phyloP scores from a whole-genome alignment of 2,888 invertebrate genomes.

The Diabrotica balteata region DNA sequence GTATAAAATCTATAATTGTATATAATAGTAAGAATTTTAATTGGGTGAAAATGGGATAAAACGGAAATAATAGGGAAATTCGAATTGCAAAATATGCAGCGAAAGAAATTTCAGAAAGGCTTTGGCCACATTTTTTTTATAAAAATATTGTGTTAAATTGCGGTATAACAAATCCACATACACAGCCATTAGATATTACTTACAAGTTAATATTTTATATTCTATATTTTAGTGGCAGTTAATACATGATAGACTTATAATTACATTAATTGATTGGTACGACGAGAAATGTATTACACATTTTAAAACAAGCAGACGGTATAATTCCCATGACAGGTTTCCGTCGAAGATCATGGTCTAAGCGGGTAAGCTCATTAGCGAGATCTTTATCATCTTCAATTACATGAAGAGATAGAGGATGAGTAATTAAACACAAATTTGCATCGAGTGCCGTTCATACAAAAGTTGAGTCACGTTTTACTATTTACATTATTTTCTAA shows the following conservation, averaged over 20 bases:
- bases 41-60: too few species aligned
- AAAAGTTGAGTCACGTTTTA: slow-evolving; percentile 17
- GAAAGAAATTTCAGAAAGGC: too few species aligned
- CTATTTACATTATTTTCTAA: slow-evolving; percentile 19
- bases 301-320: slow-evolving; percentile 18
- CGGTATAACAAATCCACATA: too few species aligned
- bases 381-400: slow-evolving; percentile 39
- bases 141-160: too few species aligned
- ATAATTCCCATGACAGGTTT: slow-evolving; percentile 30
- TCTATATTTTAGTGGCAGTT: background rate
- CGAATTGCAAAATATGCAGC: too few species aligned
- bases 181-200: too few species aligned
- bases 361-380: slow-evolving; percentile 39
- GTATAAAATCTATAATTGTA: too few species aligned
- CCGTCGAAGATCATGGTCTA: slow-evolving; percentile 29
- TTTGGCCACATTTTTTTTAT: too few species aligned
- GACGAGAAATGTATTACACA: slow-evolving; percentile 12
- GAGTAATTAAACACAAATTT: slow-evolving; percentile 27
- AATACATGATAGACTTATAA: background rate
- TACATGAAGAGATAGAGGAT: slow-evolving; percentile 31
- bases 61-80: too few species aligned
- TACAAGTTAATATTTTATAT: too few species aligned
- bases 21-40: too few species aligned
- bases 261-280: slow-evolving; percentile 17
- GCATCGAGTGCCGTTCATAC: slow-evolving; percentile 17